Percentiles rank a stretch among this genome's conserved stretches.
Evolutionary conservation across 2,888 invertebrate species (phyloP).

Genomic region (Caenorhabditis doughertyi): DNA sequence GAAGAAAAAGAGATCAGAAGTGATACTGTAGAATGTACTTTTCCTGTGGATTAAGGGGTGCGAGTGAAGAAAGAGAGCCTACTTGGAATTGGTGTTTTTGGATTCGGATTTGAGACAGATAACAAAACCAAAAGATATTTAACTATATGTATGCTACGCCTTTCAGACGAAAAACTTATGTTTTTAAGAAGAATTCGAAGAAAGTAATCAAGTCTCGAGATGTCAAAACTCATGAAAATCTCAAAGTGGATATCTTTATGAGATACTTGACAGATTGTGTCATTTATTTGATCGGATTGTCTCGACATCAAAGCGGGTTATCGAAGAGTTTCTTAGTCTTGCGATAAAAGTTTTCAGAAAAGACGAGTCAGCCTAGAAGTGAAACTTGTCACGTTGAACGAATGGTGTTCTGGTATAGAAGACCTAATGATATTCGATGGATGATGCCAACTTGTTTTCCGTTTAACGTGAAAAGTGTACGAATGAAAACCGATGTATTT

Average conservation of each 20-base stretch:
- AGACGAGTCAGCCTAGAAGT: not conserved
- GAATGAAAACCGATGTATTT: conserved; percentile 24
- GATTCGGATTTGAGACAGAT: conserved; percentile 28
- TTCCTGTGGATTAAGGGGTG: conserved; percentile 32
- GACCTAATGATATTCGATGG: not conserved
- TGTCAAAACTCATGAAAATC: not conserved
- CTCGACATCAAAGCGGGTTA: conserved; percentile 27
- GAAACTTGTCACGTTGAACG: not conserved
- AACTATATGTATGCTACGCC: conserved; percentile 13
- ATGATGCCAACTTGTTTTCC: not conserved
- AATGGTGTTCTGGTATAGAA: conserved; percentile 1
- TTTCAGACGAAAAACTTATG: conserved; percentile 4
- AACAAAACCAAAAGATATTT: conserved; percentile 15
- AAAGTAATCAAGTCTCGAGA: conserved; percentile 18
- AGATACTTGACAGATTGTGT: conserved; percentile 18
- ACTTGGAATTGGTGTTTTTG: conserved; percentile 34
- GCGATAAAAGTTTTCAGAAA: conserved; percentile 8
- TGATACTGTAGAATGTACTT: conserved; percentile 47
- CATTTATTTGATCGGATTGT: conserved; percentile 31
- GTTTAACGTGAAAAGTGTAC: not conserved
- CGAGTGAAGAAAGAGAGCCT: conserved; percentile 24
- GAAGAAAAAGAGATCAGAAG: conserved; percentile 42
- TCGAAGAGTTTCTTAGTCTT: conserved; percentile 13
- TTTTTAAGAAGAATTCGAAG: conserved; percentile 13
- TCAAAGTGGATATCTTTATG: not conserved